Conservation (phyloP, 2,888 invertebrate genomes). For the Eupithecia insigniata region DNA sequence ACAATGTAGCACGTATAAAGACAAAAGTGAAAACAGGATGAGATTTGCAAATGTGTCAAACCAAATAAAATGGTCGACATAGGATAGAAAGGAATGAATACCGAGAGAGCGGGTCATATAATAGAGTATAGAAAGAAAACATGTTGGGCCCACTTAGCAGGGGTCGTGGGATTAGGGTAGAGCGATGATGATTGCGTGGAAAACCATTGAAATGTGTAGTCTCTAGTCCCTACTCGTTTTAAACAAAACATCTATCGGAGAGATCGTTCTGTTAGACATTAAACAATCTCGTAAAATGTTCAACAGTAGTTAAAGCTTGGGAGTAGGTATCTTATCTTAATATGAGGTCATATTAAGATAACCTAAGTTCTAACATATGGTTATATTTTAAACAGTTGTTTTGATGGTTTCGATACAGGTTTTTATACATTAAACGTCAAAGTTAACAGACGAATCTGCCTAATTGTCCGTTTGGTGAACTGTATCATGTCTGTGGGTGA, state of each 20-base stretch:
- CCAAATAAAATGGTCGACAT: too few relatives aligned
- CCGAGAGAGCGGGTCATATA: background rate
- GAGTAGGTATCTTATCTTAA: background rate
- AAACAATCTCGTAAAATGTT: background rate
- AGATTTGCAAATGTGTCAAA: too few relatives aligned
- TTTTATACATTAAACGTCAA: too few relatives aligned
- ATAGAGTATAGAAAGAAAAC: background rate
- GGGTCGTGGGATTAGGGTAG: background rate
- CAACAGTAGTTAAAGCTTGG: background rate
- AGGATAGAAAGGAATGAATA: background rate
- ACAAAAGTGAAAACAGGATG: too few relatives aligned
- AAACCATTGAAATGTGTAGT: background rate
- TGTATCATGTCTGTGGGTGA: too few relatives aligned
- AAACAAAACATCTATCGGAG: background rate
- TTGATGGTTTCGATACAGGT: too few relatives aligned
- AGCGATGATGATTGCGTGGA: background rate
- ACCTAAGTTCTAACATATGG: too few relatives aligned
- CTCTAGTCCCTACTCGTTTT: background rate
- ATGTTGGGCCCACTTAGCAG: background rate
- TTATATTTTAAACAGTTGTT: too few relatives aligned
- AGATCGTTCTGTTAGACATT: background rate
- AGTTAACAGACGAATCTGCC: too few relatives aligned
- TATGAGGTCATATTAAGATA: too few relatives aligned
- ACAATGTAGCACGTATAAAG: too few relatives aligned
- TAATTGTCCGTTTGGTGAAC: too few relatives aligned